Percentiles rank a stretch among this genome's conserved stretches.
Conservation (phyloP, 2,888 invertebrate genomes). For the Meiosimyza platycephala region DNA sequence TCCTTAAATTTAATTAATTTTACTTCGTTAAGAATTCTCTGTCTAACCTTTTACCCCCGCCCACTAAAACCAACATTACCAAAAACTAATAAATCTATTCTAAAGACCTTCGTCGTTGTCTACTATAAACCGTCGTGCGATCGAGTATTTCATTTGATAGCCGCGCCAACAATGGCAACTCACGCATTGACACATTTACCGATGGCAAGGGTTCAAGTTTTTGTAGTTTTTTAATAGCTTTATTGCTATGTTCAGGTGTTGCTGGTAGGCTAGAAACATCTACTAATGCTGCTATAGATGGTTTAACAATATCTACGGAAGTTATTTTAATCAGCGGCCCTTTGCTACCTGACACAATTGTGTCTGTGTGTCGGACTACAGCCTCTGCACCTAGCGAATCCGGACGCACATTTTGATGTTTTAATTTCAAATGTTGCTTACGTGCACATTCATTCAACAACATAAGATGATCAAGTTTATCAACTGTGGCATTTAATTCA, state of each 20-base stretch:
- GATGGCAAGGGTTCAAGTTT: conserved; percentile 65
- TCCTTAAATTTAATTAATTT: conserved; percentile 25
- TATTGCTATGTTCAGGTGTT: conserved; percentile 60
- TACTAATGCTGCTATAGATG: conserved; percentile 13
- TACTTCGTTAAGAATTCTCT: conserved; percentile 14
- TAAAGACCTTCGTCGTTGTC: conserved; percentile 49
- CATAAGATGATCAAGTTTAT: conserved; percentile 79
- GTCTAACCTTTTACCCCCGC: background rate
- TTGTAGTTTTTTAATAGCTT: conserved; percentile 62
- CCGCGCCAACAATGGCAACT: conserved; percentile 64
- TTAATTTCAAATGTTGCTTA: conserved; percentile 48
- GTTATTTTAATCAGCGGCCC: conserved; percentile 49
- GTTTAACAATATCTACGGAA: conserved; percentile 6
- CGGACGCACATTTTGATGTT: conserved; percentile 50
- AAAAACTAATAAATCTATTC: conserved; percentile 56
- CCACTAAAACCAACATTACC: conserved; percentile 43
- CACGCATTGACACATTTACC: conserved; percentile 67
- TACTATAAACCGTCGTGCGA: conserved; percentile 37
- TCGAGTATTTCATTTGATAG: conserved; percentile 61
- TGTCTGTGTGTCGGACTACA: conserved; percentile 45
- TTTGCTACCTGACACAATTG: conserved; percentile 39
- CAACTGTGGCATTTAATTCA: conserved; percentile 81
- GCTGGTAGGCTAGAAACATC: conserved; percentile 58
- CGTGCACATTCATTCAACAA: conserved; percentile 72
- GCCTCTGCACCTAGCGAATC: conserved; percentile 61